Conservation (phyloP, 2,888 invertebrate species). For the Isotomurus palustris region DNA sequence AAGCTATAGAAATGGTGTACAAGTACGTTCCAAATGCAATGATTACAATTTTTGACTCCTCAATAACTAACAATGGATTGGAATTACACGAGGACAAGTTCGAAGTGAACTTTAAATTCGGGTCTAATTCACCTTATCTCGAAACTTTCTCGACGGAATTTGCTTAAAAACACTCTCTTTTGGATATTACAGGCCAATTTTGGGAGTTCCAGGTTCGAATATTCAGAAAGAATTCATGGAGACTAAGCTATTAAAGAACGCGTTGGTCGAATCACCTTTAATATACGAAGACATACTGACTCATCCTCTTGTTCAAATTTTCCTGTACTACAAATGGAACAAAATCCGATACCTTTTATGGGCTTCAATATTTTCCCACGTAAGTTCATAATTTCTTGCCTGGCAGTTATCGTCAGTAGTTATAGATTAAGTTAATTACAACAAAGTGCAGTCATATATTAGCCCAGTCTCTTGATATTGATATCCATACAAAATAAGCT, state of each 20-base stretch:
- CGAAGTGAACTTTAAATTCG: constrained; percentile 23
- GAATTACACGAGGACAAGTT: constrained; percentile 27
- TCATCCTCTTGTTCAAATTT: constrained; percentile 35
- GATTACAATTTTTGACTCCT: constrained; percentile 22
- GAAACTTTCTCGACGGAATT: too few species aligned
- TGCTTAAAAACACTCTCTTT: not conserved
- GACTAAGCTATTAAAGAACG: constrained; percentile 24
- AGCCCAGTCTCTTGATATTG: too few species aligned
- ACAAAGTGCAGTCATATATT: too few species aligned
- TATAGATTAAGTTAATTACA: too few species aligned
- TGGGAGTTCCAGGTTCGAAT: too few species aligned
- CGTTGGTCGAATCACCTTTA: constrained; percentile 19
- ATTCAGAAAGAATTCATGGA: too few species aligned
- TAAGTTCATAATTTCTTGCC: constrained; percentile 14
- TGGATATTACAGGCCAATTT: constrained; percentile 15
- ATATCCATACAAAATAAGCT: too few species aligned
- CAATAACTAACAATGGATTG: constrained; percentile 11
- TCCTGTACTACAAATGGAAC: constrained; percentile 31
- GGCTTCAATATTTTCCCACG: constrained; percentile 30
- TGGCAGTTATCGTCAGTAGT: too few species aligned
- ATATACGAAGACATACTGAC: constrained; percentile 24
- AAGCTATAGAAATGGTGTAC: constrained; percentile 31
- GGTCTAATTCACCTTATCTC: too few species aligned
- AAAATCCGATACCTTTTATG: constrained; percentile 28
- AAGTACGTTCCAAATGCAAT: constrained; percentile 28